These are phyloP conservation scores for Margarornis squamiger DNA, from an alignment of 2,797 vertebrate species.

Conservation along the genomic window DNA sequence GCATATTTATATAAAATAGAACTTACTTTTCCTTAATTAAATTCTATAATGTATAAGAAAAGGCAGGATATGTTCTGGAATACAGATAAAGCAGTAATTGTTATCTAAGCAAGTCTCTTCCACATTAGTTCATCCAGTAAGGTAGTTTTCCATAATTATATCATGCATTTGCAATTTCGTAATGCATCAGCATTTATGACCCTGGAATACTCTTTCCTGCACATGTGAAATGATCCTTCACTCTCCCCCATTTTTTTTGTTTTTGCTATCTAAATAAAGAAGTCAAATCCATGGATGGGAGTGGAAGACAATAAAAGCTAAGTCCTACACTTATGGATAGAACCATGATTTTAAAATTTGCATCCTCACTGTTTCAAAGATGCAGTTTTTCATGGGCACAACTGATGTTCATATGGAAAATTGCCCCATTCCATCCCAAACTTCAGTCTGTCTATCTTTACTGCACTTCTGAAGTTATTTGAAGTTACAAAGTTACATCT, in stretches of 20 bases:
- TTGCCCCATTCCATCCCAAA: not conserved
- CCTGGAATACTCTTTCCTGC: not conserved
- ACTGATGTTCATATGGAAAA: not conserved
- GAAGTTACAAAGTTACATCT: not conserved
- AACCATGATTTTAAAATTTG: not conserved
- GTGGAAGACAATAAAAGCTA: not conserved
- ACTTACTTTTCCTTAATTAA: not conserved
- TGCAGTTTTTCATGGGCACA: not conserved
- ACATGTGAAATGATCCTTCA: not conserved
- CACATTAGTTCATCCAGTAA: not conserved
- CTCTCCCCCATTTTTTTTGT: not conserved
- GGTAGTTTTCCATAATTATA: not conserved
- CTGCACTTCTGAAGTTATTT: not conserved
- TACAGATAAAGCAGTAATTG: not conserved
- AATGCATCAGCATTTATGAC: not conserved
- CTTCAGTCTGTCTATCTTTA: not conserved
- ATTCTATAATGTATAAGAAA: not conserved
- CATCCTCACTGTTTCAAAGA: not conserved
- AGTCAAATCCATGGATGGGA: not conserved
- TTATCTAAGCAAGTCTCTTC: not conserved
- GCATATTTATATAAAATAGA: not conserved
- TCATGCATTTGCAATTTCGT: not conserved
- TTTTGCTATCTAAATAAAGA: not conserved
- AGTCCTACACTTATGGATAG: not conserved
- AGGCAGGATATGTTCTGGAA: not conserved